Percentiles rank a stretch among this genome's conserved stretches.
These are phyloP conservation scores for Tragopan temminckii DNA, from an alignment of 2,797 vertebrate species.

Conservation along the genomic window DNA sequence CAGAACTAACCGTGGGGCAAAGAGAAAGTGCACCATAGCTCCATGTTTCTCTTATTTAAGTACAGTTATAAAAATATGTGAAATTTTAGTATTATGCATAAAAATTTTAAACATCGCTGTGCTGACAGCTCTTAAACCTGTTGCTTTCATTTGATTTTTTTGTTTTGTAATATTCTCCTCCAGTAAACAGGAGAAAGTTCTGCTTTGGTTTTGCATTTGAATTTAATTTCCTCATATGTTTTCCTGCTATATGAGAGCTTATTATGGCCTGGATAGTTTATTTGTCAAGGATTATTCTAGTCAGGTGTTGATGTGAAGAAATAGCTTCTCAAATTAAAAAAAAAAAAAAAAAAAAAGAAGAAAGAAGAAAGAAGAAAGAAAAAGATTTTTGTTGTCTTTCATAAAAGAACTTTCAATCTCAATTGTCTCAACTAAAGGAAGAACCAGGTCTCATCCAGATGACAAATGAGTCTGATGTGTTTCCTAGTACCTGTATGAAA, in stretches of 20 bases:
- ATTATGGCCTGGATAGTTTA: conserved; percentile 40
- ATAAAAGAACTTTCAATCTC: neutral
- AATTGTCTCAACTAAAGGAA: neutral
- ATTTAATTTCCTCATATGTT: conserved; percentile 5
- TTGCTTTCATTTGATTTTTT: neutral
- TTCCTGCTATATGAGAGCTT: conserved; percentile 32
- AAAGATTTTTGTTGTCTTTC: neutral
- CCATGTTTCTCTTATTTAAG: neutral
- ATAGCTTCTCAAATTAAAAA: neutral
- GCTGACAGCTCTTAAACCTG: neutral
- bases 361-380: neutral
- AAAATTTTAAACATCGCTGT: neutral
- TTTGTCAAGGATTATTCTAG: conserved; percentile 47
- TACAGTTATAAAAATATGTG: neutral
- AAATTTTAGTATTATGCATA: neutral
- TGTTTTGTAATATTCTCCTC: neutral
- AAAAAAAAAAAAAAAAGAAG: neutral
- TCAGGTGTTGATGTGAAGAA: neutral
- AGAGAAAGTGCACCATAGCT: neutral
- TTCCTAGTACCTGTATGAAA: neutral
- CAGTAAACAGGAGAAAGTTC: neutral
- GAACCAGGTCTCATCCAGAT: neutral
- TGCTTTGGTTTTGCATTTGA: neutral
- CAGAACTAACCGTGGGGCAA: neutral
- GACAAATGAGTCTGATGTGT: neutral